phyloP scores from a whole-genome alignment of 1,140 invertebrate genomes.

The Mya arenaria region DNA sequence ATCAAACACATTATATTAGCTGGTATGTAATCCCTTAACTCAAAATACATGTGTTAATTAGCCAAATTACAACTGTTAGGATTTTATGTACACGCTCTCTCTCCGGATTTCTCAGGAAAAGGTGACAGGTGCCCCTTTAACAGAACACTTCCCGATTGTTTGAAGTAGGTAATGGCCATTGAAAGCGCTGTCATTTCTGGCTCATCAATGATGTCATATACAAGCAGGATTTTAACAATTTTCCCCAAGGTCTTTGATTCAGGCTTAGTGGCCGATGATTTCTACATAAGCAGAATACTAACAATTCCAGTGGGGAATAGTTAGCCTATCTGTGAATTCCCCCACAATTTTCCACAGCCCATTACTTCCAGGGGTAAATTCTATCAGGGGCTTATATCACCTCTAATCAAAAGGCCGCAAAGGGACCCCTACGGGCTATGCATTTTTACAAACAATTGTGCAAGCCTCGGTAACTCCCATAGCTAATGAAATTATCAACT shows the following conservation, averaged over 20 bases:
- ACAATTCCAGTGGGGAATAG: not conserved
- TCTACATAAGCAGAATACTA: not conserved
- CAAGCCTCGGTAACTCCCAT: not conserved
- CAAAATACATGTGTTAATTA: too few species aligned
- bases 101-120: too few species aligned
- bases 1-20: too few species aligned
- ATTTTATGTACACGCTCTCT: too few species aligned
- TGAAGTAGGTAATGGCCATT: not conserved
- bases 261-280: not conserved
- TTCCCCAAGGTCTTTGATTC: not conserved
- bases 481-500: not conserved
- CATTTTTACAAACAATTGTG: not conserved
- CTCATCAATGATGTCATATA: not conserved
- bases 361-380: slow-evolving; percentile 27
- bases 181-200: not conserved
- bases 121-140: too few species aligned
- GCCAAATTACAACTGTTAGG: too few species aligned
- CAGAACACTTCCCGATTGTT: too few species aligned
- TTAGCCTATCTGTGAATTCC: not conserved
- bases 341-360: slow-evolving; percentile 18
- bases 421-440: not conserved
- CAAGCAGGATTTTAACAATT: not conserved
- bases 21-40: too few species aligned
- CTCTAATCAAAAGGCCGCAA: slow-evolving; percentile 4
- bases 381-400: slow-evolving; percentile 43